Base-by-base conservation (phyloP, 2,888 invertebrate species). In the Deroplatys truncata region DNA sequence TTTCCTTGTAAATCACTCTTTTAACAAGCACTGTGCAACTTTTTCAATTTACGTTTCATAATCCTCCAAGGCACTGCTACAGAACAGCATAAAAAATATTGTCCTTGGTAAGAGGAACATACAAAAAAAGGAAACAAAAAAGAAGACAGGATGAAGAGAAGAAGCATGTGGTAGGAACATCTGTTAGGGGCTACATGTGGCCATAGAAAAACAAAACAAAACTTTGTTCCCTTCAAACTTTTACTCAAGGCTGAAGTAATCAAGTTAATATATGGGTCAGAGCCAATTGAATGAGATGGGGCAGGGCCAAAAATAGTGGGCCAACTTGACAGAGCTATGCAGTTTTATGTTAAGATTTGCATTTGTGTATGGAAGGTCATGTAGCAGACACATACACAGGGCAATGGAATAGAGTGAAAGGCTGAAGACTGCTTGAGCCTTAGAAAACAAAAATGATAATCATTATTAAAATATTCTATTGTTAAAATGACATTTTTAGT, bases 231-330 rank as follows among this genome's bases (percentile, higher is more conserved):
- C 28, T 84, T 84, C 85, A 84, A 25, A 82, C n/a, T 28, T 56
- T 88, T 56, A 56, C 28, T 88, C 85, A 84, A 85, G 83, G 89
- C 82, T 86, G 86, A 86, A 82, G 31, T 49, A 89, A 86, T 86
- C 82, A 84, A 15, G 10, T 87, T 43, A 87, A 87, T 83, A 87
- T 83, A 35, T 87, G 83, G 87, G 87, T 87, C 87, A 87, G 13
- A 87, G 35, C n/a, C 31, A 87, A n/a, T 87, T 87, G 35, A 87
- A 25, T 72, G 56, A 72, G 20, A 25, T 20, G 56, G 49, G 49
- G 49, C 49, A 49, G 49, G 49, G 49, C 49, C 49, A 49, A 49
- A 49, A 49, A 49, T 49, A 49, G 49, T 49, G 49, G 20, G 20
- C 56, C 7, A 72, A 72, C 56, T 16, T 56, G 56, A 56, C 56